Evolutionary conservation across 1,140 invertebrate genomes (phyloP).

Genomic region (Listronotus bonariensis): DNA sequence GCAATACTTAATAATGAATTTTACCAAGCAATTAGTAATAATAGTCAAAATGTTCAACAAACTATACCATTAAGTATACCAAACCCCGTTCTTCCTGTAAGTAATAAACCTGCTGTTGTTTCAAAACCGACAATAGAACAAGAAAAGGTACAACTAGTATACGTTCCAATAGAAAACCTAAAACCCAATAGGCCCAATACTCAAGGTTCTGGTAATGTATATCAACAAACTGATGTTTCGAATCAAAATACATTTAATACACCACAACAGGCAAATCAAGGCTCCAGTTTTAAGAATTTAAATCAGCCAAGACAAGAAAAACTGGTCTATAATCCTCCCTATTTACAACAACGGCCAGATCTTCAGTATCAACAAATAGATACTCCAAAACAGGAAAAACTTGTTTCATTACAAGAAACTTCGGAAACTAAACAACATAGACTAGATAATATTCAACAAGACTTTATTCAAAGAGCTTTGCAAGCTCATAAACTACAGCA

Average conservation of each 20-base stretch:
- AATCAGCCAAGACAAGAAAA: conserved; percentile 39
- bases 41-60: conserved; percentile 13
- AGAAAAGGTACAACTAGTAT: conserved; percentile 76
- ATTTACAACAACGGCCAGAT: neutral
- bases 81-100: conserved; percentile 25
- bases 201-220: conserved; percentile 15
- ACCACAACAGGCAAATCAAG: conserved; percentile 36
- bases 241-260: neutral
- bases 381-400: conserved; percentile 43
- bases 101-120: conserved; percentile 5
- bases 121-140: conserved; percentile 45
- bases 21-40: conserved; percentile 27
- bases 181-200: conserved; percentile 44
- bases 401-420: conserved; percentile 28
- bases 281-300: conserved; percentile 42
- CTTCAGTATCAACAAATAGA: neutral
- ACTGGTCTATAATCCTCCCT: conserved; percentile 4
- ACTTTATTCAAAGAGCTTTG: conserved; percentile 56
- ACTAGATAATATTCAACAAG: conserved; percentile 50
- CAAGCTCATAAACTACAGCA: conserved; percentile 57
- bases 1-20: conserved; percentile 39
- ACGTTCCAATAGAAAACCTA: conserved; percentile 77
- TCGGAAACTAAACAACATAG: conserved; percentile 13
- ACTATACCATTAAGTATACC: conserved; percentile 16
- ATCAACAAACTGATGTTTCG: conserved; percentile 6